These are phyloP conservation scores for Ptilonorhynchus violaceus DNA, from an alignment of 2,113 vertebrate genomes.

Conservation along the genomic window DNA sequence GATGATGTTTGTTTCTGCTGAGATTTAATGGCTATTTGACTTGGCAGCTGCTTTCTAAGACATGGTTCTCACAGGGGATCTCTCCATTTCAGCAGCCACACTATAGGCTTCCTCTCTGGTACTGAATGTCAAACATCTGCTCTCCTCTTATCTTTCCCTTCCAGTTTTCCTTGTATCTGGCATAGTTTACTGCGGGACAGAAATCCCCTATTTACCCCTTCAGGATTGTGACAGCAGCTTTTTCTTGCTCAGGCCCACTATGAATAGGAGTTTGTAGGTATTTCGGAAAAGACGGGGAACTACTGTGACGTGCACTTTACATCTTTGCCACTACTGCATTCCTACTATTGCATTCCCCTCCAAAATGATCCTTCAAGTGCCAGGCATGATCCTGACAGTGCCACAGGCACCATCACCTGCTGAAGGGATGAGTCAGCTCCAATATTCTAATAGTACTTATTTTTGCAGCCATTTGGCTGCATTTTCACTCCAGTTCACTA, in stretches of 20 bases:
- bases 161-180: not conserved
- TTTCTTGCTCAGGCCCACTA: not conserved
- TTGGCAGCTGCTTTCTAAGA: constrained; percentile 50
- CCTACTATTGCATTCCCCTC: not conserved
- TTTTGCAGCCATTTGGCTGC: not conserved
- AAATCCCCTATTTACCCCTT: not conserved
- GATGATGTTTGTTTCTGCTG: constrained; percentile 49
- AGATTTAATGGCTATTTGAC: constrained; percentile 59
- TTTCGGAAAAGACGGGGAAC: not conserved
- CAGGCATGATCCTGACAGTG: not conserved
- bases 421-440: not conserved
- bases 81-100: constrained; percentile 31
- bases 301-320: not conserved
- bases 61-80: constrained; percentile 46
- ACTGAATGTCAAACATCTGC: constrained; percentile 32
- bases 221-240: not conserved
- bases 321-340: not conserved
- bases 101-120: constrained; percentile 14
- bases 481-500: not conserved
- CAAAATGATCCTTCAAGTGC: not conserved
- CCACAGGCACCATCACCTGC: not conserved
- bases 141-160: constrained; percentile 28
- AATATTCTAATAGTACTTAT: not conserved
- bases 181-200: not conserved
- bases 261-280: not conserved